Evolutionary conservation across 2,888 invertebrate species (phyloP).

Genomic region (Candidula unifasciata): DNA sequence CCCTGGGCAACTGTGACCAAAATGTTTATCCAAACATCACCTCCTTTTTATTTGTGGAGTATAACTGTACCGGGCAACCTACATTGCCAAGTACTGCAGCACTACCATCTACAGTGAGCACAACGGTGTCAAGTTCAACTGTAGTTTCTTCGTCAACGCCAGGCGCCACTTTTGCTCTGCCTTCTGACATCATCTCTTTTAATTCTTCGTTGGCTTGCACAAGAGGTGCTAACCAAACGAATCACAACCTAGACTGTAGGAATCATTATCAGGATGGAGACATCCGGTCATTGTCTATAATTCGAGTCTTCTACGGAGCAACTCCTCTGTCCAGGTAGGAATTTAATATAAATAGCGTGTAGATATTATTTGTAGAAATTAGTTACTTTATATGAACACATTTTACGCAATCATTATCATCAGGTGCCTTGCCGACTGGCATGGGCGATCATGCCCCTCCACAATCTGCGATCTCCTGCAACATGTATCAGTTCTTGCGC

Average conservation of each 20-base stretch:
- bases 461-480: too few relatives aligned
- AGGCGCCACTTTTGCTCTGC: too few relatives aligned
- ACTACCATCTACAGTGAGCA: too few relatives aligned
- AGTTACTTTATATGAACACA: too few relatives aligned
- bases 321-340: not conserved
- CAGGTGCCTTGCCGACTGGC: too few relatives aligned
- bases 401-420: too few relatives aligned
- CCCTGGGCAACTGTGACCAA: not conserved
- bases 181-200: not conserved
- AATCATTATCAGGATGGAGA: not conserved
- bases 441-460: too few relatives aligned
- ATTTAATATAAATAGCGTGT: too few relatives aligned
- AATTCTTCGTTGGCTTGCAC: not conserved
- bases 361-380: too few relatives aligned
- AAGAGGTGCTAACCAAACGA: not conserved
- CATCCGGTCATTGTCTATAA: not conserved
- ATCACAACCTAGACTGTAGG: not conserved
- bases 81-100: not conserved
- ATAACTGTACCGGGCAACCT: not conserved
- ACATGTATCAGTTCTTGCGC: too few relatives aligned
- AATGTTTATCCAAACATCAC: not conserved
- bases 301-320: not conserved
- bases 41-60: not conserved
- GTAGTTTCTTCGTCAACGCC: too few relatives aligned
- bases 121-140: too few relatives aligned